phyloP scores from a whole-genome alignment of 2,888 invertebrate genomes.

The Thymelicus lineola region DNA sequence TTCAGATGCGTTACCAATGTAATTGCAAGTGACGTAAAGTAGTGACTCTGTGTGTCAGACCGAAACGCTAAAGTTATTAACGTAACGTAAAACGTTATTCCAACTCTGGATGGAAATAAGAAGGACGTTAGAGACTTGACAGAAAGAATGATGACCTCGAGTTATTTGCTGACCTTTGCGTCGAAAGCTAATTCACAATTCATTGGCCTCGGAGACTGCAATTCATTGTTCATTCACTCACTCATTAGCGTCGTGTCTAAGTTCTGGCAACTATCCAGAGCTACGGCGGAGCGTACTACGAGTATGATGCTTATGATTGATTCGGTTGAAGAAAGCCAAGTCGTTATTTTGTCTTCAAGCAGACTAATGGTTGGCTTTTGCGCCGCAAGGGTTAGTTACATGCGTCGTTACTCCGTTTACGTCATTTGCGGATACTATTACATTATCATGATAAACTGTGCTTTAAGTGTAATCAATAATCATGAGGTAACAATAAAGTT shows the following conservation, averaged over 20 bases:
- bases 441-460: background rate
- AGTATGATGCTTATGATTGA: slow-evolving; percentile 46
- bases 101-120: background rate
- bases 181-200: slow-evolving; percentile 28
- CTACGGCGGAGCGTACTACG: slow-evolving; percentile 4
- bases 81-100: too few relatives aligned
- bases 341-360: slow-evolving; percentile 47
- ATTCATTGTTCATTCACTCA: slow-evolving; percentile 36
- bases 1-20: too few relatives aligned
- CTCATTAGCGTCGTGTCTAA: slow-evolving; percentile 31
- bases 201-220: slow-evolving; percentile 25
- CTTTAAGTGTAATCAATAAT: too few relatives aligned
- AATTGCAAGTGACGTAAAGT: too few relatives aligned
- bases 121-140: slow-evolving; percentile 14
- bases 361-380: background rate
- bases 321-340: slow-evolving; percentile 42
- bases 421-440: background rate
- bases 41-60: too few relatives aligned
- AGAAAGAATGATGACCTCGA: slow-evolving; percentile 12
- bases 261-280: slow-evolving; percentile 14
- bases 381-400: slow-evolving; percentile 6
- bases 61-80: too few relatives aligned
- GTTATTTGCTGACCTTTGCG: slow-evolving; percentile 9
- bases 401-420: background rate
- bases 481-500: too few relatives aligned